Percentiles rank a stretch among this genome's conserved stretches.
Evolutionary conservation across 1,140 invertebrate species (phyloP).

Genomic region (Drosophila ambigua): DNA sequence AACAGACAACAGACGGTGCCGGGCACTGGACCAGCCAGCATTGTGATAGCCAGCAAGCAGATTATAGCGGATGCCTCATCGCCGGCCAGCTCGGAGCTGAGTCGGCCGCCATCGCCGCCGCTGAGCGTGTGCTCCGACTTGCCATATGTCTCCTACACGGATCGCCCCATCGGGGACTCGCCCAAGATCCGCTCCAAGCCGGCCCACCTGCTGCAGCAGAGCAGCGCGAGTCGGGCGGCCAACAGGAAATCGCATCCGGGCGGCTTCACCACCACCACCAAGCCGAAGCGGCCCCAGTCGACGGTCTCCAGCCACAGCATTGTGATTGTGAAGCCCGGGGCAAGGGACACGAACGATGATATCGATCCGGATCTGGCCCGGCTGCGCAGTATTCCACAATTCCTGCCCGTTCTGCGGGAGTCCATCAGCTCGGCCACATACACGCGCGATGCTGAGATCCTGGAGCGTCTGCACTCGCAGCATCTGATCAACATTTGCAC

Average conservation of each 20-base stretch:
- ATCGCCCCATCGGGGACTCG: constrained; percentile 94
- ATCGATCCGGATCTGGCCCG: constrained; percentile 92
- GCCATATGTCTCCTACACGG: constrained; percentile 97
- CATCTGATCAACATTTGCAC: constrained; percentile 74
- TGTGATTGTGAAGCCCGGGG: constrained; percentile 92
- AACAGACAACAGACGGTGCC: constrained; percentile 20
- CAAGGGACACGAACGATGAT: constrained; percentile 86
- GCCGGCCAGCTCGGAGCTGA: constrained; percentile 70
- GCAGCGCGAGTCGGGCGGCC: constrained; percentile 53
- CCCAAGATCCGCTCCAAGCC: constrained; percentile 89
- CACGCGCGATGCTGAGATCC: constrained; percentile 92
- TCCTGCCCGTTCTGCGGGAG: constrained; percentile 95
- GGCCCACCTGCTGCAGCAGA: constrained; percentile 67
- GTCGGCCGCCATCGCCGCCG: constrained; percentile 89
- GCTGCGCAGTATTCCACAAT: constrained; percentile 93
- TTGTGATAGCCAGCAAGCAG: constrained; percentile 74
- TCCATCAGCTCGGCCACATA: constrained; percentile 92
- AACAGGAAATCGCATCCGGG: constrained; percentile 62
- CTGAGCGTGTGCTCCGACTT: constrained; percentile 95
- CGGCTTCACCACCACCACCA: constrained; percentile 51
- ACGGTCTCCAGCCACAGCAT: constrained; percentile 87
- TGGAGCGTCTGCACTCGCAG: constrained; percentile 90
- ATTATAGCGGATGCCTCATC: constrained; percentile 72
- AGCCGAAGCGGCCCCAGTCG: constrained; percentile 73
- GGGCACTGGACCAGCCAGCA: constrained; percentile 53